Percentiles rank a stretch among this genome's conserved stretches.
These are phyloP conservation scores for Orycteropus afer DNA, from an alignment of 2,113 vertebrate species.

Conservation along the genomic window DNA sequence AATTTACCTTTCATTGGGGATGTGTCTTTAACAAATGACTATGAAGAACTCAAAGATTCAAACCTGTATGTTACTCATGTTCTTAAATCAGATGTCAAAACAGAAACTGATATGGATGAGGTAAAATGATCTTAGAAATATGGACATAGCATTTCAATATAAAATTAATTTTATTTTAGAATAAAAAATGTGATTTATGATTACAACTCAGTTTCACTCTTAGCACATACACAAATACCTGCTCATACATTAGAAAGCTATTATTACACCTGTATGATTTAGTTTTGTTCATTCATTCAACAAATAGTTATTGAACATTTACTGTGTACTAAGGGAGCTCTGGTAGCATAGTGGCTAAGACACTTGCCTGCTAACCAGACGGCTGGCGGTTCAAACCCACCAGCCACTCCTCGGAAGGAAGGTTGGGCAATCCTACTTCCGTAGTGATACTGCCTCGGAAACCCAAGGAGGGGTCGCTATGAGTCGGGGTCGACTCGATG, in stretches of 20 bases:
- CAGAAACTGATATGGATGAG: constrained; percentile 25
- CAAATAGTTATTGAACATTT: not conserved
- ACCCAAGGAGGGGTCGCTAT: no score
- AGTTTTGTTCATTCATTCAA: not conserved
- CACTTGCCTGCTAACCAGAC: no score
- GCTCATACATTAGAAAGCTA: not conserved
- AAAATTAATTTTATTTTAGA: constrained; percentile 18
- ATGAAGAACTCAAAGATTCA: not conserved
- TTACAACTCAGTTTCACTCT: not conserved
- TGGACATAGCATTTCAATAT: not conserved
- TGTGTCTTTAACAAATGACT: not conserved
- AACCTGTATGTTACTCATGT: not conserved
- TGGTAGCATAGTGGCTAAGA: no score
- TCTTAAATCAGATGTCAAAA: constrained; percentile 12
- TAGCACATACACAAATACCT: not conserved
- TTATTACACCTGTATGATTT: not conserved
- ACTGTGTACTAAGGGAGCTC: not conserved
- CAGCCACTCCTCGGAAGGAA: no score
- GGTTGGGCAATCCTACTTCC: no score
- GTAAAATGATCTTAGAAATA: constrained; percentile 62
- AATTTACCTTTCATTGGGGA: not conserved
- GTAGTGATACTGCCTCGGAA: no score
- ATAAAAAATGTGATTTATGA: constrained; percentile 31
- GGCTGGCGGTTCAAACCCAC: no score
- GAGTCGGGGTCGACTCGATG: no score